Conservation (phyloP, 2,888 invertebrate genomes). For the Apotomis capreana region DNA sequence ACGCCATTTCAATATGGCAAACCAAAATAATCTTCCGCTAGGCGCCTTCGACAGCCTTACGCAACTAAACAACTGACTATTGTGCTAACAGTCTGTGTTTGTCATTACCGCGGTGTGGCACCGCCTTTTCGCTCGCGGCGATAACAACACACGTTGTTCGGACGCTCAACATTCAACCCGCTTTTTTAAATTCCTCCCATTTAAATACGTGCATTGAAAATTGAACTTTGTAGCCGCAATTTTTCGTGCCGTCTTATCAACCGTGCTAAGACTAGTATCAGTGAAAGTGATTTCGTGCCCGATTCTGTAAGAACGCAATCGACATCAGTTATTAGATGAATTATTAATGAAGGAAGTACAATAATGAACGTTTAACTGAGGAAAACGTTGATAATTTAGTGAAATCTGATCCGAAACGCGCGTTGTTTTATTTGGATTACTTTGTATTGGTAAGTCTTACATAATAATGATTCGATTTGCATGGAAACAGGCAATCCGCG, state of each 20-base stretch:
- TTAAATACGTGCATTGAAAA: constrained; percentile 17
- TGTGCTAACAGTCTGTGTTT: constrained; percentile 26
- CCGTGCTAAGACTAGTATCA: constrained; percentile 6
- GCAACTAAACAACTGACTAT: constrained; percentile 26
- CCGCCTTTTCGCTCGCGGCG: constrained; percentile 64
- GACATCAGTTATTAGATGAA: constrained; percentile 56
- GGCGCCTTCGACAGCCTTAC: constrained; percentile 19
- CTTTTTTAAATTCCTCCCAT: constrained; percentile 37
- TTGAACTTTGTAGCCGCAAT: constrained; percentile 12
- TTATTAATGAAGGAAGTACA: constrained; percentile 57
- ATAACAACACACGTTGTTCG: constrained; percentile 71
- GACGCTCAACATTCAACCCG: constrained; percentile 46
- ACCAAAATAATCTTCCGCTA: constrained; percentile 32
- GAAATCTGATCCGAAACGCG: constrained; percentile 27
- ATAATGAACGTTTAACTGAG: constrained; percentile 13
- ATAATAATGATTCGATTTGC: background rate
- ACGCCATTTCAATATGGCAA: constrained; percentile 18
- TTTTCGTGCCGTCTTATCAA: constrained; percentile 13
- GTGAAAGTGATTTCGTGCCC: constrained; percentile 36
- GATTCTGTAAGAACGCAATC: constrained; percentile 47
- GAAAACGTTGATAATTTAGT: constrained; percentile 27
- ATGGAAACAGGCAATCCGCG: background rate
- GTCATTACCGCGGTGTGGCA: constrained; percentile 22
- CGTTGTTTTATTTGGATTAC: constrained; percentile 6
- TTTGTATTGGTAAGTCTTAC: constrained; percentile 15